Percentiles rank a stretch among this genome's conserved stretches.
Conservation (phyloP, 2,888 invertebrate species). For the Coelinius sp. region DNA sequence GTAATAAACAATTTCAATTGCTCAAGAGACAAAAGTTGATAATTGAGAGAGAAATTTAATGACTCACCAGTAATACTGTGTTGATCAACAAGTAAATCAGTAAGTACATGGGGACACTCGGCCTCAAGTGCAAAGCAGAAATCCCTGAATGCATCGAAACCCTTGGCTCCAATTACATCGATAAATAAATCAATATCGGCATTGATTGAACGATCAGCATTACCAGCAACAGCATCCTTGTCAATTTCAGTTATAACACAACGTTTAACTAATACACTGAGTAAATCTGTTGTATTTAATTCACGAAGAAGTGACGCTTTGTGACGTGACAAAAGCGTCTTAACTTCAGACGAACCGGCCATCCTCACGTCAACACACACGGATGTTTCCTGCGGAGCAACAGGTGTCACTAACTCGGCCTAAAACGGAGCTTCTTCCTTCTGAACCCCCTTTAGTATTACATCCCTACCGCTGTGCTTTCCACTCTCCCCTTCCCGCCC, state of each 20-base stretch:
- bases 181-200: slow-evolving; percentile 62
- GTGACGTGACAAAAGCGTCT: slow-evolving; percentile 76
- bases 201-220: slow-evolving; percentile 53
- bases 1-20: not conserved
- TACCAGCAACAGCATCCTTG: slow-evolving; percentile 71
- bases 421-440: slow-evolving; percentile 40
- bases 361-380: slow-evolving; percentile 68
- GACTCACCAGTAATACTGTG: slow-evolving; percentile 59
- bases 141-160: slow-evolving; percentile 62
- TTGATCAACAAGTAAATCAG: slow-evolving; percentile 61
- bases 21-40: slow-evolving; percentile 1
- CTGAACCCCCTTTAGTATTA: slow-evolving; percentile 41
- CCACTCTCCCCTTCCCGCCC: slow-evolving; percentile 32
- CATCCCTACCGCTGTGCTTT: slow-evolving; percentile 39
- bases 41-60: no score
- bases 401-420: slow-evolving; percentile 56
- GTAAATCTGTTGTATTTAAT: slow-evolving; percentile 76
- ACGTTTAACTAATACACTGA: slow-evolving; percentile 78
- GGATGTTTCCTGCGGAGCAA: slow-evolving; percentile 48
- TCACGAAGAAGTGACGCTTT: slow-evolving; percentile 77
- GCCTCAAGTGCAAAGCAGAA: slow-evolving; percentile 63
- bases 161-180: slow-evolving; percentile 61
- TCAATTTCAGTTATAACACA: slow-evolving; percentile 77
- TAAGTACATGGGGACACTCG: slow-evolving; percentile 62
- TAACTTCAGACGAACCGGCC: slow-evolving; percentile 74